Conservation (phyloP, 2,797 vertebrate species). For the Alfaro cultratus region DNA sequence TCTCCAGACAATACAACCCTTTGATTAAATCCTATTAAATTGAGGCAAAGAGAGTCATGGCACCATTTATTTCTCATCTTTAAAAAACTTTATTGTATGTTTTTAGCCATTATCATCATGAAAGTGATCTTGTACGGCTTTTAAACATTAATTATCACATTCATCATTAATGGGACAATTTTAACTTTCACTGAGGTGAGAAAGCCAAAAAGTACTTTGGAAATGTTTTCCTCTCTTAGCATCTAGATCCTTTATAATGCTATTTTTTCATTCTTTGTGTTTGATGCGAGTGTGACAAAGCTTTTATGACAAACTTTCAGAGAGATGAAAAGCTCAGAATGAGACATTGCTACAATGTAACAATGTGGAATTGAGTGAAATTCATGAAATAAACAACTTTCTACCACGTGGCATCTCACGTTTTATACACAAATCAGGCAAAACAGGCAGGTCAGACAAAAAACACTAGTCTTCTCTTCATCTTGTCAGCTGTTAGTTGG, state of each 20-base stretch:
- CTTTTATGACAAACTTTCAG: constrained; percentile 26
- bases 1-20: constrained; percentile 21
- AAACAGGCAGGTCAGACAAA: neutral
- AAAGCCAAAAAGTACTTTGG: neutral
- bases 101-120: neutral
- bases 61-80: constrained; percentile 11
- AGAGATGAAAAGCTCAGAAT: constrained; percentile 5
- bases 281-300: constrained; percentile 19
- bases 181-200: constrained; percentile 4
- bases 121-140: constrained; percentile 22
- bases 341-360: too few species aligned
- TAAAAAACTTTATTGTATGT: constrained; percentile 14
- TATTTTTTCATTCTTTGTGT: constrained; percentile 31
- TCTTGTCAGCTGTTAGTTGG: neutral
- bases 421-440: neutral
- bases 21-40: constrained; percentile 29
- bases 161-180: constrained; percentile 9
- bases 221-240: constrained; percentile 17
- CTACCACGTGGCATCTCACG: neutral
- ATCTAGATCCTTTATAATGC: constrained; percentile 30
- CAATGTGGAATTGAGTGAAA: neutral
- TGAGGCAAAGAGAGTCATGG: constrained; percentile 20
- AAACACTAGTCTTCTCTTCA: neutral
- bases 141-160: constrained; percentile 25
- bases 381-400: neutral